Conservation (phyloP, 2,888 invertebrate genomes). For the Eupithecia centaureata region DNA sequence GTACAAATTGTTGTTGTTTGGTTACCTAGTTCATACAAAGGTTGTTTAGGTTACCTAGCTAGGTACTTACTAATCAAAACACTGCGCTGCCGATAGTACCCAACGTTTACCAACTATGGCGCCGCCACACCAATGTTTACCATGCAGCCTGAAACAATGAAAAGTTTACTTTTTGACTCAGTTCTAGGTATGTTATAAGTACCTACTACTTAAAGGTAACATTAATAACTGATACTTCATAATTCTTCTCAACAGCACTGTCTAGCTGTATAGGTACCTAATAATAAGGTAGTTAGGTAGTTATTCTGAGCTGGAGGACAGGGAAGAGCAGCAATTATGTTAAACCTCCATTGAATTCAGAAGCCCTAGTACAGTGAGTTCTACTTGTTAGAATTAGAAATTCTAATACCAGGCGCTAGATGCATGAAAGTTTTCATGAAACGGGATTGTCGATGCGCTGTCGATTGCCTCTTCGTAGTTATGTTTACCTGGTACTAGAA, state of each 20-base stretch:
- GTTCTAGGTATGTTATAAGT: no score
- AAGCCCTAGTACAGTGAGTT: constrained; percentile 36
- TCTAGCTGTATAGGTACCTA: no score
- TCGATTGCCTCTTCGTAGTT: neutral
- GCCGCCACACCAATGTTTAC: constrained; percentile 79
- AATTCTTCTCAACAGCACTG: neutral
- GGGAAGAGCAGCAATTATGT: neutral
- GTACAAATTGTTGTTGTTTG: neutral
- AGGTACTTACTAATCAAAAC: constrained; percentile 77
- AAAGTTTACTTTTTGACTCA: neutral
- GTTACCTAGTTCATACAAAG: neutral
- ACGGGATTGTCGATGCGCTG: neutral
- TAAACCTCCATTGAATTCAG: constrained; percentile 18
- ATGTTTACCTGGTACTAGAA: constrained; percentile 33
- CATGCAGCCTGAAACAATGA: constrained; percentile 62
- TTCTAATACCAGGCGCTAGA: constrained; percentile 36
- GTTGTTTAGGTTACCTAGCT: constrained; percentile 14
- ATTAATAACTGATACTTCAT: no score
- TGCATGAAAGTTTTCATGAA: constrained; percentile 12
- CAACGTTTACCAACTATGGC: constrained; percentile 70
- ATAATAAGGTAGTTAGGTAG: no score
- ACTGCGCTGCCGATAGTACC: constrained; percentile 75
- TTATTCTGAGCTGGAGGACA: no score
- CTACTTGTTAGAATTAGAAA: constrained; percentile 37
- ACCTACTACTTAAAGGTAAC: no score